Evolutionary conservation across 2,888 invertebrate genomes (phyloP), one percentile per base, ranked within the genome.

Genomic region (Petrolisthes cinctipes): DNA sequence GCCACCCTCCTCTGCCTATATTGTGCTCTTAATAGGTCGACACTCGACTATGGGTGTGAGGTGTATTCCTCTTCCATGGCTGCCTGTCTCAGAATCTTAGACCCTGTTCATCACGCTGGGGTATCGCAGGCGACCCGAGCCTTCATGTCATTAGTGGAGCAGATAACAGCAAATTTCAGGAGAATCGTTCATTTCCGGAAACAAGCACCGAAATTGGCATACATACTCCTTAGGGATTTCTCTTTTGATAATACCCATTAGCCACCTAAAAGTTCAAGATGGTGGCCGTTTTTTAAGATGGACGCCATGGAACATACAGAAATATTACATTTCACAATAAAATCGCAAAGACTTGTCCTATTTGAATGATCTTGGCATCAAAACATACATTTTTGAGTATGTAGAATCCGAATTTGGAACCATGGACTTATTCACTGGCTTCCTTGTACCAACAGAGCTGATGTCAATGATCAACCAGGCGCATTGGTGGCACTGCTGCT

Each of bases 231-330:
- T 6, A 20, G 68, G 68, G 4, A 68, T 68, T 68, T 17, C 6
- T 68, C 68, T 68, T 68, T 68, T 68, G 68, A 68, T 68, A 68
- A 68, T n/a, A 68, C 17, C 68, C 6, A 20, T 68, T 68, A 68
- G 68, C 68, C 68, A 68, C 6, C 6, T 68, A 68, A 68, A 68
- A 68, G 20, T 68, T 68, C 4, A 68, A 68, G 68, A 68, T 68
- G 68, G 68, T 20, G 4, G 68, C 6, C 68, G 20, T 4, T 68
- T 4, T 4, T 4, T 6, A 68, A 68, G n/a, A n/a, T n/a, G n/a
- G n/a, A n/a, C n/a, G n/a, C n/a, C n/a, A n/a, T n/a, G n/a, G n/a
- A 66, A 7, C 7, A 14, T 66, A 66, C 66, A 66, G 66, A 11
- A 20, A 68, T 6, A 68, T 68, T 4, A 20, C 68, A 68, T 68